phyloP scores from a whole-genome alignment of 2,888 invertebrate species.

The Gerosis bhagava region DNA sequence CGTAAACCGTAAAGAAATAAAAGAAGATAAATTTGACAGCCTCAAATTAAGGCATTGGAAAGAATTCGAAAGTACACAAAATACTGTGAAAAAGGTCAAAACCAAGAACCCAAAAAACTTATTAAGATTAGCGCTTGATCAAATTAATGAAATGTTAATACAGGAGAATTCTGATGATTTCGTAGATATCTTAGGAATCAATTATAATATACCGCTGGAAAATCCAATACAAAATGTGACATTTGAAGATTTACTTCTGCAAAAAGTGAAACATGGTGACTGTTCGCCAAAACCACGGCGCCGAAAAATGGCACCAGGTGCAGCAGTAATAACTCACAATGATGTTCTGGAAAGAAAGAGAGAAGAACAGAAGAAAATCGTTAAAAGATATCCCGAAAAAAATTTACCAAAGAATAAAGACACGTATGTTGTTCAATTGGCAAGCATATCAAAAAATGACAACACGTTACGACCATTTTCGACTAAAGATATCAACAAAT shows the following conservation, averaged over 20 bases:
- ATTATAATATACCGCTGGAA: too few species aligned
- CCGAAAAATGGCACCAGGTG: constrained; percentile 33
- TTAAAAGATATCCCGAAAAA: too few species aligned
- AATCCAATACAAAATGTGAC: too few species aligned
- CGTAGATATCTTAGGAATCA: too few species aligned
- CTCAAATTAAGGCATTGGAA: constrained; percentile 24
- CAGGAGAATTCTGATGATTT: too few species aligned
- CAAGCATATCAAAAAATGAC: too few species aligned
- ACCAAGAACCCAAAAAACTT: background rate
- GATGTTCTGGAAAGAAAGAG: constrained; percentile 30
- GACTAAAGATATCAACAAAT: too few species aligned
- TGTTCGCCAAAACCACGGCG: constrained; percentile 27
- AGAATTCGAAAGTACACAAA: constrained; percentile 24
- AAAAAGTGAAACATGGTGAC: constrained; percentile 32
- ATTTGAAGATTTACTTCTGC: constrained; percentile 35
- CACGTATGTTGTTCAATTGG: too few species aligned
- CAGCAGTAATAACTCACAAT: constrained; percentile 36
- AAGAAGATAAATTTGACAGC: constrained; percentile 29
- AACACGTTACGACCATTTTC: too few species aligned
- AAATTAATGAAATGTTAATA: too few species aligned
- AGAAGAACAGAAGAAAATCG: constrained; percentile 30
- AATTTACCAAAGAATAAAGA: too few species aligned
- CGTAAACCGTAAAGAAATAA: constrained; percentile 28
- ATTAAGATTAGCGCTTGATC: too few species aligned
- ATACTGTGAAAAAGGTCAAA: background rate